These are phyloP conservation scores for Troglohyphantes excavatus DNA, from an alignment of 2,888 invertebrate genomes.

Conservation along the genomic window DNA sequence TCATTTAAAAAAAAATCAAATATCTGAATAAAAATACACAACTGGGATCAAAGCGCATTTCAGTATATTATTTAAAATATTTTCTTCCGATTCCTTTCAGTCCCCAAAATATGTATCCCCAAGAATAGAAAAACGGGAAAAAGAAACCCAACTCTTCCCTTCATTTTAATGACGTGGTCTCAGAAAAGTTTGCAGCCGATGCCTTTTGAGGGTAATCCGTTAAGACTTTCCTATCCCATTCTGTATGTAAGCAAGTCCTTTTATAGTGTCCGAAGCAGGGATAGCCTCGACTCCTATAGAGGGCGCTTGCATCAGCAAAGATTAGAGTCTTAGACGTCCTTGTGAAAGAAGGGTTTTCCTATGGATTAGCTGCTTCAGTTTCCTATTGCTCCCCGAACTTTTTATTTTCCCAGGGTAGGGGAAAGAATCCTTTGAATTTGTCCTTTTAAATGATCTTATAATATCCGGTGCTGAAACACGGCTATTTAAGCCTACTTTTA, in stretches of 20 bases:
- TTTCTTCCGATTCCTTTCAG: background rate
- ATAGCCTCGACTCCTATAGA: constrained; percentile 37
- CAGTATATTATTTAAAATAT: background rate
- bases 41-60: background rate
- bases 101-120: background rate
- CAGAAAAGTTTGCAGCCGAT: constrained; percentile 33
- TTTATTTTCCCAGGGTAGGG: background rate
- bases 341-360: constrained; percentile 5
- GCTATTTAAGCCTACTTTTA: too few species aligned
- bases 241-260: background rate
- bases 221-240: constrained; percentile 27
- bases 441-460: background rate
- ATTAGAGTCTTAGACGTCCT: constrained; percentile 43
- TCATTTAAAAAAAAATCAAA: too few species aligned
- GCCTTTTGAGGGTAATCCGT: constrained; percentile 38
- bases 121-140: background rate
- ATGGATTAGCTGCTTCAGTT: constrained; percentile 35
- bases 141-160: background rate
- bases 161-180: constrained; percentile 44
- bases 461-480: background rate
- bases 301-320: constrained; percentile 45
- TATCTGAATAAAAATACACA: background rate
- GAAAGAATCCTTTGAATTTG: background rate
- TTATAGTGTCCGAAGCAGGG: constrained; percentile 19
- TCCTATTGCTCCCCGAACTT: background rate